A percentile compares a stretch with the other conserved stretches of the same genome.
Evolutionary conservation across 2,113 vertebrate genomes (phyloP).

Genomic region (Rhynchomys soricoides): DNA sequence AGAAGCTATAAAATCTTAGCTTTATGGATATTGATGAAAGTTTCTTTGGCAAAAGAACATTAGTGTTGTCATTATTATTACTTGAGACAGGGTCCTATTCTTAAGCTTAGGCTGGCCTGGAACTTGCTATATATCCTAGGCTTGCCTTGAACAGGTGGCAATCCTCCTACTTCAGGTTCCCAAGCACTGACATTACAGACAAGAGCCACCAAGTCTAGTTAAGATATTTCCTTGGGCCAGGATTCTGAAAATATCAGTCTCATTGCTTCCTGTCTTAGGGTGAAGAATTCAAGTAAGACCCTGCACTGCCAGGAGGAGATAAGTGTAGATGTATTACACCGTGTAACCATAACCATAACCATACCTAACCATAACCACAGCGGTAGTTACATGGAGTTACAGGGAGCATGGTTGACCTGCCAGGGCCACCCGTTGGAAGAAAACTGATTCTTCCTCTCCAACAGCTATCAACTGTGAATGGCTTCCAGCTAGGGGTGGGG

Average conservation of each 20-base stretch:
- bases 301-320: neutral
- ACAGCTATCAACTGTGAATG: too few species aligned
- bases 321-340: neutral
- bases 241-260: neutral
- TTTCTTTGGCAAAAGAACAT: slow-evolving; percentile 49
- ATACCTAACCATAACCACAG: too few species aligned
- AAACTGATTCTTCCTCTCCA: neutral
- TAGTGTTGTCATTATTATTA: neutral
- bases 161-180: neutral
- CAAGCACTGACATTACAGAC: neutral
- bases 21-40: neutral
- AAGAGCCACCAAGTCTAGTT: neutral
- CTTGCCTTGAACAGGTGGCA: neutral
- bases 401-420: neutral
- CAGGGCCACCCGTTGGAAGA: neutral
- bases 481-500: neutral
- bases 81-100: neutral
- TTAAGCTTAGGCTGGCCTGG: neutral
- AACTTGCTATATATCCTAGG: neutral
- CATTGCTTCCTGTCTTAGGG: neutral
- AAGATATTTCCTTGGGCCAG: slow-evolving; percentile 4
- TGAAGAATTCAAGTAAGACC: neutral
- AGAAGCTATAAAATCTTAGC: neutral
- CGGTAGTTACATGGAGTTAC: too few species aligned
- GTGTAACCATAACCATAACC: too few species aligned